Evolutionary conservation across 2,113 vertebrate species (phyloP), one percentile per base, ranked within the genome.

Genomic region (Microtus montanus): DNA sequence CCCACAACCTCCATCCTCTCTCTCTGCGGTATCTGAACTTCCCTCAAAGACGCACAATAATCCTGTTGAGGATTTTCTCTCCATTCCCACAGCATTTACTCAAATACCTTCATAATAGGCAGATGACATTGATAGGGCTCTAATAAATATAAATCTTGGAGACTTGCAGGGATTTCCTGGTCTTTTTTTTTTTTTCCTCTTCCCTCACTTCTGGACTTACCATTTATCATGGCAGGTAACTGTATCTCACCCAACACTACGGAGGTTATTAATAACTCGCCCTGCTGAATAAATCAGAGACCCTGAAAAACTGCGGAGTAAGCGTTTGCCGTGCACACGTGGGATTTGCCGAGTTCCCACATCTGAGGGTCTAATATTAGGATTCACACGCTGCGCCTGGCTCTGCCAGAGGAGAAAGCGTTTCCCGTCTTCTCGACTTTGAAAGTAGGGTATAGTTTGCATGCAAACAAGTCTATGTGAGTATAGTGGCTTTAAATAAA

Each of bases 261-360:
- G 79, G 94, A 89, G 97, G 97, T 97, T 97, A 97, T 97, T 97
- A 97, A 97, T 97, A 97, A 96, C 93, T 86, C 90, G n/a, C 90
- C 90, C 97, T 97, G 94, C 92, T 93, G 95, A 95, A 97, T 97
- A 97, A 97, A 97, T 96, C 93, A 95, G 95, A 94, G 94, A 90
- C 95, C 90, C 93, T 90, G 94, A 96, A 93, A 95, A 97, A 97
- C 61, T 93, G 93, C 89, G 22, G 96, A 97, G 94, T 97, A 96
- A 97, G 97, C 97, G 93, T 88, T 97, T 97, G 94, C 88, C 92
- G 96, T 95, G 90, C 93, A 94, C 93, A 94, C 90, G 68, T 92
- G 97, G 95, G 96, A 97, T 95, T 97, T 96, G 96, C 93, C 90
- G 63, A 82, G 95, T 92, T 96, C 94, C 92, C 3, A 6, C 85